These are phyloP conservation scores for Lypha dubia DNA, from an alignment of 2,888 invertebrate genomes.

Conservation along the genomic window DNA sequence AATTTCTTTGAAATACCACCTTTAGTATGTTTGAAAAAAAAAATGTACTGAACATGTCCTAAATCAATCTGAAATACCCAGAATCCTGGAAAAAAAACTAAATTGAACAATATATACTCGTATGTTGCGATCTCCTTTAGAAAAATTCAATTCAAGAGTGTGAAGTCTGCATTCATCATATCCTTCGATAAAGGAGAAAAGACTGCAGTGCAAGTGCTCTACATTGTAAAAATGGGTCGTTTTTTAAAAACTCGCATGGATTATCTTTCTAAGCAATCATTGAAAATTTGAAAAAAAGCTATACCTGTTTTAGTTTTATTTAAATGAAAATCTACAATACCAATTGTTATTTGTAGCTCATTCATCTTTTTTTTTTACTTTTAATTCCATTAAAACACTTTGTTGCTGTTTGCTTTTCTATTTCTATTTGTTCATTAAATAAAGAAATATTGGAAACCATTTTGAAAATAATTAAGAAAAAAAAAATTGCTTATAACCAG, in stretches of 20 bases:
- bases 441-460: neutral
- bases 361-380: neutral
- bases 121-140: too few species aligned
- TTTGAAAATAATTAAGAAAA: neutral
- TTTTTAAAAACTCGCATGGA: too few species aligned
- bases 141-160: too few species aligned
- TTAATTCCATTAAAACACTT: neutral
- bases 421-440: neutral
- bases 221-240: too few species aligned
- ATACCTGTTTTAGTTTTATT: neutral
- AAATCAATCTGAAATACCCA: too few species aligned
- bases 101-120: too few species aligned
- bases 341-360: neutral
- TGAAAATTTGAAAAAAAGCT: neutral
- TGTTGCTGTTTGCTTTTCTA: neutral
- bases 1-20: neutral
- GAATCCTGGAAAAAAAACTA: too few species aligned
- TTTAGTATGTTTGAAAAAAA: neutral
- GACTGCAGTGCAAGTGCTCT: too few species aligned
- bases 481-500: neutral
- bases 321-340: neutral
- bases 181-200: too few species aligned
- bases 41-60: too few species aligned
- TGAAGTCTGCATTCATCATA: too few species aligned
- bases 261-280: neutral